Evolutionary conservation across 2,888 invertebrate species (phyloP), one percentile per base, ranked within the genome.

Genomic region (Cloeon dipterum): DNA sequence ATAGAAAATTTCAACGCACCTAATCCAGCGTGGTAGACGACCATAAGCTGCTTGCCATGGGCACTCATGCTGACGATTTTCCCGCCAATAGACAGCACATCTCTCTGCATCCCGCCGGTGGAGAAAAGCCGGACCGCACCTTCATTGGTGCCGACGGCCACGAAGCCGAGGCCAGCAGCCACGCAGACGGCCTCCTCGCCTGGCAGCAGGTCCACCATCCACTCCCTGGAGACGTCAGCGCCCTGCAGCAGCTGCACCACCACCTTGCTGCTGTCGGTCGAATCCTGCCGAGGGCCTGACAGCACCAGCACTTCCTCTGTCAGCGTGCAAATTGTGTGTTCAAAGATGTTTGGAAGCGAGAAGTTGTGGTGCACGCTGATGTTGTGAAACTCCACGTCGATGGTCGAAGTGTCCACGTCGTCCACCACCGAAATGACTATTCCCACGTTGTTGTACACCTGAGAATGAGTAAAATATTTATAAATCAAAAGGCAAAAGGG

Each of bases 301-400:
- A 93, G 58, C 1, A 77, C 76, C 3, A 93, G 59, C 7, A 79
- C 85, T 40, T 76, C 68, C 2, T 67, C 59, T 5, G 88, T 86
- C 38, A 98, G 56, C 41, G 83, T 77, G 8, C 85, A 94, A 69
- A 96, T 72, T 2, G 74, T 74, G 57, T 91, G 88, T 43, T 74
- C 74, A 26, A 74, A 59, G 50, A 73, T 74, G 60, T 98, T 96
- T 48, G 73, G 74, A 44, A 96, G 65, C 52, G 88, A 83, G 53
- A 96, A 70, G 17, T 83, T 74, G 51, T 88, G 88, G 53, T 96
- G 91, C 10, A 83, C 61, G 35, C 74, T 70, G 0, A 77, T 68
- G 57, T 98, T 91, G 48, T 94, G 93, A 56, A 96, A 98, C 55
- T 93, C 91, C 1, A 94, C 79, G 53, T 93, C 91, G 37, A 96